Conservation (phyloP, 2,113 vertebrate species). For the Indicator maculatus region DNA sequence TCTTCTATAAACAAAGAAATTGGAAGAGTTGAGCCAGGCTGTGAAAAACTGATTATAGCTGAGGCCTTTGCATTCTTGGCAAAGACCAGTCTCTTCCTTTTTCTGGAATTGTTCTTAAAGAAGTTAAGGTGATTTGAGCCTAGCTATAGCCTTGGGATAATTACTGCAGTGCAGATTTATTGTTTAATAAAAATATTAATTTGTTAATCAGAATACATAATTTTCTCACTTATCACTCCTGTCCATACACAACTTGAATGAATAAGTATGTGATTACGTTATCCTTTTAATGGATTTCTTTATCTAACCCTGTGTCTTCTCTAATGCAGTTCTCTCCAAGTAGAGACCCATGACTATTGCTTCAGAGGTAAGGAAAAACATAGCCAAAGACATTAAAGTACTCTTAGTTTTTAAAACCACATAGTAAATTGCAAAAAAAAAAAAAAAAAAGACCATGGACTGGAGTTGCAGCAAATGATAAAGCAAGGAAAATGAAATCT, state of each 20-base stretch:
- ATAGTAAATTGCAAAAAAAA: not conserved
- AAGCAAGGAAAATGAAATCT: not conserved
- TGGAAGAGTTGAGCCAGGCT: not conserved
- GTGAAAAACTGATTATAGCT: constrained; percentile 30
- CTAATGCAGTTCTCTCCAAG: not conserved
- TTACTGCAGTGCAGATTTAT: constrained; percentile 27
- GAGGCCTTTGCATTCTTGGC: constrained; percentile 12
- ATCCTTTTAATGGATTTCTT: constrained; percentile 15
- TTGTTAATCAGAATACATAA: constrained; percentile 33
- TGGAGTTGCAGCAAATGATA: not conserved
- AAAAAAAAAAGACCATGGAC: not conserved
- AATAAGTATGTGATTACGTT: not conserved
- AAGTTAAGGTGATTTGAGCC: constrained; percentile 12
- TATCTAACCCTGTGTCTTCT: not conserved
- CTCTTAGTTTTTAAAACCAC: not conserved
- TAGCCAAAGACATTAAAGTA: not conserved
- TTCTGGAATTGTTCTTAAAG: not conserved
- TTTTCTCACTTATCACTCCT: constrained; percentile 28
- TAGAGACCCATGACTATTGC: not conserved
- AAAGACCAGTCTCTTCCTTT: not conserved
- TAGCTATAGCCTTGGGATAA: constrained; percentile 34
- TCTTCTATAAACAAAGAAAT: not conserved
- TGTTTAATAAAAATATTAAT: constrained; percentile 59
- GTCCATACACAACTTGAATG: constrained; percentile 27
- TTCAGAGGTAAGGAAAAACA: not conserved